Evolutionary conservation across 2,113 vertebrate species (phyloP).

Genomic region (Tauraco erythrolophus): DNA sequence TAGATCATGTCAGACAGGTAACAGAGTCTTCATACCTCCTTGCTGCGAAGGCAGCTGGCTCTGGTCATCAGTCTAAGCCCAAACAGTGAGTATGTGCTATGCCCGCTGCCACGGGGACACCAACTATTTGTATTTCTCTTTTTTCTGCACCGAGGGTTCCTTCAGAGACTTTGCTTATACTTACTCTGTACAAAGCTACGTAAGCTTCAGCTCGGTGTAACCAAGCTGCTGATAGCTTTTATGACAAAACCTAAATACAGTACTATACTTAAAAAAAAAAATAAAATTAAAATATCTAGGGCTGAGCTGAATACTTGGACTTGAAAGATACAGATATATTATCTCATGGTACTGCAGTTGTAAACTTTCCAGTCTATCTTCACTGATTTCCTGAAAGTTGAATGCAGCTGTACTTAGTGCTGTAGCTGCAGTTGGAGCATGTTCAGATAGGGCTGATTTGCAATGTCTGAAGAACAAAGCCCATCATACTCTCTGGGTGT

Average conservation of each 20-base stretch:
- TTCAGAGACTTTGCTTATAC: neutral
- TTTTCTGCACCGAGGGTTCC: neutral
- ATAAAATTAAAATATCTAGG: no score
- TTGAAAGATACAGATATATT: neutral
- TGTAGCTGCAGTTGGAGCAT: neutral
- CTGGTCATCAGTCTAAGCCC: neutral
- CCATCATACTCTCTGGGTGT: fast-evolving
- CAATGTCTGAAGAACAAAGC: neutral
- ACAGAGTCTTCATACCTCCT: neutral
- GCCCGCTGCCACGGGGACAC: neutral
- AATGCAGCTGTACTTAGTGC: neutral
- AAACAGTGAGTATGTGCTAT: neutral
- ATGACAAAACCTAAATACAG: neutral
- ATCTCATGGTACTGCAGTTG: neutral
- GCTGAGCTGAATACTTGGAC: neutral
- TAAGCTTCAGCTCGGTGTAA: neutral
- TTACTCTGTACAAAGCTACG: neutral
- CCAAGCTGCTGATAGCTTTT: neutral
- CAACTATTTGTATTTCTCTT: neutral
- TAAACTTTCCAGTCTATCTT: neutral
- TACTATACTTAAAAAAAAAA: neutral
- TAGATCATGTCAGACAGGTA: neutral
- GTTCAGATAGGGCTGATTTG: neutral
- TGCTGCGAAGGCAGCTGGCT: neutral
- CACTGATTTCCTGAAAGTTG: neutral